Conservation (phyloP, 2,888 invertebrate genomes). For the Tuta absoluta region DNA sequence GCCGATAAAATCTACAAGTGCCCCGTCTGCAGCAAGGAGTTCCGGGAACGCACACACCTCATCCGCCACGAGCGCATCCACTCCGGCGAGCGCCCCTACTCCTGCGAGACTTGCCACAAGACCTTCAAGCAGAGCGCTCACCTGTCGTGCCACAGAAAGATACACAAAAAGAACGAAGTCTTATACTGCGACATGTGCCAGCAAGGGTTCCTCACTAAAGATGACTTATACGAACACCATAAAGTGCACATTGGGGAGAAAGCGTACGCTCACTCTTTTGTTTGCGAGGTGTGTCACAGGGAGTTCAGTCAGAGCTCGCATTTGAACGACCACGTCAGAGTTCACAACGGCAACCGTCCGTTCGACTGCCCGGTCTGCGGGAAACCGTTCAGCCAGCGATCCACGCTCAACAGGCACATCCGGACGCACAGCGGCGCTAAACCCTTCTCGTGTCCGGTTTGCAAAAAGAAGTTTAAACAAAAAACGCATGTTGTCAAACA, state of each 20-base stretch:
- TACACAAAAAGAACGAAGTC: conserved; percentile 11
- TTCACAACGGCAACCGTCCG: conserved; percentile 37
- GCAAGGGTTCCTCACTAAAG: conserved; percentile 8
- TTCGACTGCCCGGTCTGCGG: conserved; percentile 31
- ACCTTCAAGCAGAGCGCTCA: conserved; percentile 23
- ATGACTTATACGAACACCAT: conserved; percentile 5
- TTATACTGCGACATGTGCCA: conserved; percentile 32
- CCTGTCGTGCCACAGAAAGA: conserved; percentile 20
- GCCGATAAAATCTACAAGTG: conserved; percentile 29
- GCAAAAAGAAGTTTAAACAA: conserved; percentile 32
- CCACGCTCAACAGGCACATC: conserved; percentile 41
- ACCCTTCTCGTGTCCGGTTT: conserved; percentile 28
- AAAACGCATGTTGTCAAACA: conserved; percentile 27
- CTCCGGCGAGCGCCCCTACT: conserved; percentile 34
- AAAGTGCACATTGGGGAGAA: conserved; percentile 18
- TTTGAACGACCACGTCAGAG: conserved; percentile 30
- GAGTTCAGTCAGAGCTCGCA: conserved; percentile 28
- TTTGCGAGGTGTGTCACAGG: conserved; percentile 32
- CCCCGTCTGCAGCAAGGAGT: conserved; percentile 33
- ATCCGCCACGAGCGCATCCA: conserved; percentile 34
- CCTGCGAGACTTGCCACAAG: conserved; percentile 32
- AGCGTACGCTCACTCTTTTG: not conserved
- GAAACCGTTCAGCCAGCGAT: conserved; percentile 37
- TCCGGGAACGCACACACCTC: conserved; percentile 32
- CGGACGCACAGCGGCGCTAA: conserved; percentile 31